Conservation (phyloP, 2,113 vertebrate genomes). For the Herpetotheres cachinnans region DNA sequence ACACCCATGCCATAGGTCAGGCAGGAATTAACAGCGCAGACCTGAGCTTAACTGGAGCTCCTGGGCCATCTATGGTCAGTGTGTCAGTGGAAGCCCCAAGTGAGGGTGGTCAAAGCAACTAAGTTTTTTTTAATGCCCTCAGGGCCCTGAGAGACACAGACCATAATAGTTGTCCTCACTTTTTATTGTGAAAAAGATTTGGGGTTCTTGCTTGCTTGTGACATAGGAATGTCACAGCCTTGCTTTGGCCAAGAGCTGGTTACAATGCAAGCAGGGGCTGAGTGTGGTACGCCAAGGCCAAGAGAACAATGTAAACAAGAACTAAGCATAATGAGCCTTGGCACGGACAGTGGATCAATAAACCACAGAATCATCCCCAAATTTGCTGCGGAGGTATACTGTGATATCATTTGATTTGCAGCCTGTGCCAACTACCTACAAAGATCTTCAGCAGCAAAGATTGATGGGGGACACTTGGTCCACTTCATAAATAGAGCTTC, state of each 20-base stretch:
- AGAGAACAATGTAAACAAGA: background rate
- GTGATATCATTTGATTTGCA: background rate
- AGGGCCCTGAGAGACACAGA: background rate
- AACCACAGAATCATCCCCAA: background rate
- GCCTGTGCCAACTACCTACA: background rate
- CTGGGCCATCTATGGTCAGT: background rate
- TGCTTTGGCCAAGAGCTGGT: background rate
- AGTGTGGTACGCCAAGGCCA: background rate
- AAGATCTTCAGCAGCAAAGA: background rate
- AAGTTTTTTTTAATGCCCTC: background rate
- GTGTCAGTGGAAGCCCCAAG: background rate
- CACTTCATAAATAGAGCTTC: background rate
- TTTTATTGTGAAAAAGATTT: background rate
- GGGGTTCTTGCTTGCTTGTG: background rate
- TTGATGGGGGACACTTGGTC: background rate
- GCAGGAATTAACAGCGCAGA: background rate
- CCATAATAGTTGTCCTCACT: background rate
- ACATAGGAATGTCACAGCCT: background rate
- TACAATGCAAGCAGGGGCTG: background rate
- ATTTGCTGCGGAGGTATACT: background rate
- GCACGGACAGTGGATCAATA: background rate
- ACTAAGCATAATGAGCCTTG: background rate
- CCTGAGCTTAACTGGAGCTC: background rate
- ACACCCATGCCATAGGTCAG: background rate
- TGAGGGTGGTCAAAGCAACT: background rate